Conservation (phyloP, 2,797 vertebrate genomes). For the Eurystomus glaucurus region DNA sequence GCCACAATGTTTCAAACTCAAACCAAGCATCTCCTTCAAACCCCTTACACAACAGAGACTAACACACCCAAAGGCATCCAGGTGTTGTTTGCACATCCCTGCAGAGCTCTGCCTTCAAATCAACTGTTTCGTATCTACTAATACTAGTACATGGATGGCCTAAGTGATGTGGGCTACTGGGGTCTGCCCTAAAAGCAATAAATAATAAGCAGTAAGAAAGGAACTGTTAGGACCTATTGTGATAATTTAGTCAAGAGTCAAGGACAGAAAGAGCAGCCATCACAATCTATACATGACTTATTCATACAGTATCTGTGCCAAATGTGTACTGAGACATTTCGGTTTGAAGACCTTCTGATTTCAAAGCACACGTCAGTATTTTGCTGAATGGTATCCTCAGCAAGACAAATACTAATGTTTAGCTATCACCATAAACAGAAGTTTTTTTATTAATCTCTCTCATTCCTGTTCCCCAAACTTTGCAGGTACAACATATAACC, state of each 20-base stretch:
- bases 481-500: not conserved
- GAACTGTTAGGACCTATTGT: not conserved
- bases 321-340: not conserved
- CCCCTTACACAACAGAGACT: not conserved
- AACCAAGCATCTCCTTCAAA: not conserved
- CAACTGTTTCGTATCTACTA: not conserved
- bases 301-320: not conserved
- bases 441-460: not conserved
- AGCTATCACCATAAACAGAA: not conserved
- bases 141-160: accelerated
- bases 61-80: not conserved
- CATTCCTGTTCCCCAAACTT: not conserved
- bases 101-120: not conserved
- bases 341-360: not conserved
- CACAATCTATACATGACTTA: not conserved
- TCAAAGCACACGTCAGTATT: not conserved
- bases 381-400: not conserved
- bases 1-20: not conserved
- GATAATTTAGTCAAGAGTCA: not conserved
- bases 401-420: not conserved
- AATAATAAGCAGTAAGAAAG: not conserved
- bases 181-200: not conserved
- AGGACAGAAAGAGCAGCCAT: not conserved
- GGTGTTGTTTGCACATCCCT: not conserved
- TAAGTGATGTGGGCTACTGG: not conserved